Evolutionary conservation across 2,888 invertebrate species (phyloP).

Genomic region (Caenorhabditis uteleia): DNA sequence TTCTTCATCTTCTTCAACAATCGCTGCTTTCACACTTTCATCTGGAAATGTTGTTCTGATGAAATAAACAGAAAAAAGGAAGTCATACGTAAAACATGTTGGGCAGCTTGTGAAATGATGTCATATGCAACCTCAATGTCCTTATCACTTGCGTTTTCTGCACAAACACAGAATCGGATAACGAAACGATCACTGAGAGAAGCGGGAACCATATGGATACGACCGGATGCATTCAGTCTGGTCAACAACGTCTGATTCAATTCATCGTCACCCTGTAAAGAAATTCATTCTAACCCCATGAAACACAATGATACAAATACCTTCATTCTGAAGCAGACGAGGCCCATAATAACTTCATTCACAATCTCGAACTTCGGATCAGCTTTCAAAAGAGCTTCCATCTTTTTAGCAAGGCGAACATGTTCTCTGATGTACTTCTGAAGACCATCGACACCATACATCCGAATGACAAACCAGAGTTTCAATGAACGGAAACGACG

Average conservation of each 20-base stretch:
- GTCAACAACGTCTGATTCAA: constrained; percentile 89
- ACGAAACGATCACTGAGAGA: constrained; percentile 69
- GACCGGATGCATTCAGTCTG: constrained; percentile 90
- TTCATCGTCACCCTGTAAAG: constrained; percentile 74
- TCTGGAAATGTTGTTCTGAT: constrained; percentile 17
- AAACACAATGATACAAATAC: constrained; percentile 21
- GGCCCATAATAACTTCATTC: constrained; percentile 68
- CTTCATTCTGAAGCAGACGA: constrained; percentile 69
- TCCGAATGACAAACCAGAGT: constrained; percentile 94
- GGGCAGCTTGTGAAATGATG: constrained; percentile 70
- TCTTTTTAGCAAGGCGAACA: constrained; percentile 67
- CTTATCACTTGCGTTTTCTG: constrained; percentile 84
- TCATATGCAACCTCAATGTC: constrained; percentile 74
- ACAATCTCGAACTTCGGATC: constrained; percentile 69
- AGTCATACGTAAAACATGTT: constrained; percentile 77
- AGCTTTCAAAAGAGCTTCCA: constrained; percentile 62
- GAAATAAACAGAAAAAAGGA: neutral
- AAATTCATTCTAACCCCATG: neutral
- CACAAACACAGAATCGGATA: constrained; percentile 83
- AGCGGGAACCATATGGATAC: constrained; percentile 84
- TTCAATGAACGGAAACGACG: constrained; percentile 92
- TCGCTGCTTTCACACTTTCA: constrained; percentile 40
- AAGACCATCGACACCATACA: constrained; percentile 89
- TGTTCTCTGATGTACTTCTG: constrained; percentile 87
- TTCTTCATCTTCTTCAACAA: constrained; percentile 49